Base-by-base conservation (phyloP, 2,888 invertebrate genomes). In the Parnassius mnemosyne region DNA sequence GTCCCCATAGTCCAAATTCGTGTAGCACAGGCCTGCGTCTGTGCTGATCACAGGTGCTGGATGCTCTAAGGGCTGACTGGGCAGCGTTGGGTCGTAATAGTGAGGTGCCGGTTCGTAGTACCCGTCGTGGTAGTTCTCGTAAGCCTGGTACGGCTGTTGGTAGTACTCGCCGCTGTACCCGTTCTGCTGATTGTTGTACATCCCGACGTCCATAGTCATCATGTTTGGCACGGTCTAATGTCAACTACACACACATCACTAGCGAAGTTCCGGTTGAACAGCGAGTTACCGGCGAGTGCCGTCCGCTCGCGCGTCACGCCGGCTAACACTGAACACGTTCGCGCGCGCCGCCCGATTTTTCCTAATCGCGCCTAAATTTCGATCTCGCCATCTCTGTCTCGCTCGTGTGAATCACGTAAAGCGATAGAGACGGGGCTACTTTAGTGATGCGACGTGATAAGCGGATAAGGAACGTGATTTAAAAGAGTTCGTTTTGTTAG, bases 21-120 rank as follows among this genome's bases (percentile, higher is more conserved):
- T 97, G 82, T 97, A 97, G 82, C 97, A 97, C 64, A 97, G 91
- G 0, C 97, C 97, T 51, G 96, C 95, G 76, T 96, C 96, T 1
- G 96, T 95, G 77, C 95, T 96, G 71, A 97, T 96, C 53, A 97
- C 96, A 12, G 94, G 93, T 3, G 94, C 87, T 0, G 92, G 81
- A 58, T 89, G 88, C 60, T 83, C 86, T 60, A 87, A 75, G 41
- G 86, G 80, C 61, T 92, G 90, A 66, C 89, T 81, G 68, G 86
- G 82, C 57, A 91, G 76, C 60, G 93, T 78, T 9, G 87, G 86
- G 65, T 91, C 89, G 77, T 93, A 93, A 73, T 93, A 93, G 64
- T 92, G 91, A 1, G 93, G 79, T 0, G 92, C 82, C 1, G 81
- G 85, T 69, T 84, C 90, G 71, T 91, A 90, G 74, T 91, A 90